These are phyloP conservation scores for Puntigrus tetrazona DNA, from an alignment of 2,113 vertebrate species.

Conservation along the genomic window DNA sequence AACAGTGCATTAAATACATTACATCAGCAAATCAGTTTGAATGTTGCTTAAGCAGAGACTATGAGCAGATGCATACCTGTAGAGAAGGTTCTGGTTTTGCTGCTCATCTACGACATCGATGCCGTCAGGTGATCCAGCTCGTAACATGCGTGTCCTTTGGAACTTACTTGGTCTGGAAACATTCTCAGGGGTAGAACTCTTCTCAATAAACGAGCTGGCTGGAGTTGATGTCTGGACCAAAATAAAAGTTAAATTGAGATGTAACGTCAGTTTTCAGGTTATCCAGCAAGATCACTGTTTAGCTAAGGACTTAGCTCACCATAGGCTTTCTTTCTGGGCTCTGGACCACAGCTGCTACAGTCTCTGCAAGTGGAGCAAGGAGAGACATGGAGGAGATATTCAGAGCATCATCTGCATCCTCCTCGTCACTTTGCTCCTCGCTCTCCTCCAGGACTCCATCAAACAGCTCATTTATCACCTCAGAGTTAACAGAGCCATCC, in stretches of 20 bases:
- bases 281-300: background rate
- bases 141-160: conserved; percentile 75
- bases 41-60: background rate
- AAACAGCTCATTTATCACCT: conserved; percentile 89
- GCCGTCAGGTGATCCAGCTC: conserved; percentile 77
- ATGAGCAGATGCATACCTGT: conserved; percentile 77
- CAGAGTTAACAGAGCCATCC: conserved; percentile 82
- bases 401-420: conserved; percentile 79
- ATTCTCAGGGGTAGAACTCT: conserved; percentile 70
- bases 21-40: background rate
- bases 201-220: conserved; percentile 73
- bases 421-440: conserved; percentile 68
- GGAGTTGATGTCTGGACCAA: conserved; percentile 75
- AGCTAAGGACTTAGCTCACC: conserved; percentile 51
- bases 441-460: conserved; percentile 81
- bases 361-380: conserved; percentile 90
- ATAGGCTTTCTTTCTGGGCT: conserved; percentile 81
- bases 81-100: conserved; percentile 83
- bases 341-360: conserved; percentile 79
- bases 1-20: background rate
- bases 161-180: conserved; percentile 74
- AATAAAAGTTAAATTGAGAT: background rate
- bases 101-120: conserved; percentile 74
- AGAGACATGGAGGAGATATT: conserved; percentile 99
- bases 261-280: background rate